Evolutionary conservation across 2,888 invertebrate genomes (phyloP).

Genomic region (Macroteleia sp.): DNA sequence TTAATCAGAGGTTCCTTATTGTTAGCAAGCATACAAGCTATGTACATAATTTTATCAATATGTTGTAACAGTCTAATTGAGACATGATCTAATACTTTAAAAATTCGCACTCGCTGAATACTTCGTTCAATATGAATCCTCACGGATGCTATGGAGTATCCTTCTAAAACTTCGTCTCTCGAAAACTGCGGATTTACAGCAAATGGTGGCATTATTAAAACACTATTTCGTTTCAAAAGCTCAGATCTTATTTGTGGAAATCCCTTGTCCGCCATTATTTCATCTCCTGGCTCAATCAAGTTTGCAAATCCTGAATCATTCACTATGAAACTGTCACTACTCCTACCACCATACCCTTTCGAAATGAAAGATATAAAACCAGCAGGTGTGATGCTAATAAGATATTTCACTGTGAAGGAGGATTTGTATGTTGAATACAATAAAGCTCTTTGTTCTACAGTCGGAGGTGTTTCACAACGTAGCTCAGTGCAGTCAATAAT

Average conservation of each 20-base stretch:
- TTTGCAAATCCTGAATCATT: no score
- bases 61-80: conserved; percentile 2
- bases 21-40: conserved; percentile 35
- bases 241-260: conserved; percentile 1
- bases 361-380: no score
- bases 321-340: no score
- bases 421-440: no score
- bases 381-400: no score
- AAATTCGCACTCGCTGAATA: conserved; percentile 48
- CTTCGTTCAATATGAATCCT: conserved; percentile 56
- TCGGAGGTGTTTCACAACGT: no score
- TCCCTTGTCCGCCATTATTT: conserved; percentile 42
- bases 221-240: conserved; percentile 21
- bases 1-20: conserved; percentile 33
- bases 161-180: conserved; percentile 46
- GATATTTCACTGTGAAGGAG: no score
- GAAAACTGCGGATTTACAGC: conserved; percentile 43
- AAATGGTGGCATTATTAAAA: conserved; percentile 66
- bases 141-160: conserved; percentile 57
- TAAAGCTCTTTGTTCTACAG: no score
- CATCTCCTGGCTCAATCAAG: conserved; percentile 62
- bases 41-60: conserved; percentile 35
- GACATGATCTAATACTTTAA: conserved; percentile 43
- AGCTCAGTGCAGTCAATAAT: no score
- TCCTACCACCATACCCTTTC: no score